A percentile compares a stretch with the other conserved stretches of the same genome.
phyloP scores from a whole-genome alignment of 2,113 vertebrate genomes.

The Megalops atlanticus region DNA sequence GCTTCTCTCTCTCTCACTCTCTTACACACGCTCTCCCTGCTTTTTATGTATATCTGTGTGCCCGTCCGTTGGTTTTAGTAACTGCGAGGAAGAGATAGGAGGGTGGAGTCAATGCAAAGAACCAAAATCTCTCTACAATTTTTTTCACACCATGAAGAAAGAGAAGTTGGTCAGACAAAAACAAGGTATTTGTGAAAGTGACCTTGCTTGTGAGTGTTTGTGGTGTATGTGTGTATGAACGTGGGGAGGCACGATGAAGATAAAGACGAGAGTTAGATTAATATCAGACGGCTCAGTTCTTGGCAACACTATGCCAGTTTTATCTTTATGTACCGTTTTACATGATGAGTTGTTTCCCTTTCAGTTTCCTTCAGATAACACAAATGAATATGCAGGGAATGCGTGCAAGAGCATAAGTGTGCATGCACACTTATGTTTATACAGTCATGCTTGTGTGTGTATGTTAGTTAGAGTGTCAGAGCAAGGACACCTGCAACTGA shows the following conservation, averaged over 20 bases:
- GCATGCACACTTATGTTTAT: neutral
- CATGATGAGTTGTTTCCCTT: neutral
- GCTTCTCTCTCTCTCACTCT: neutral
- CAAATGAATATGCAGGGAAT: too few relatives aligned
- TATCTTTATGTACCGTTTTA: neutral
- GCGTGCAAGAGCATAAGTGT: neutral
- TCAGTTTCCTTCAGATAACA: neutral
- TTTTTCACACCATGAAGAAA: too few relatives aligned
- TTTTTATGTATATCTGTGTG: neutral
- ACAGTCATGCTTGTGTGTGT: neutral
- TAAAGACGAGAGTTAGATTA: neutral
- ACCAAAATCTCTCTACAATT: too few relatives aligned
- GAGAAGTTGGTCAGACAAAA: too few relatives aligned
- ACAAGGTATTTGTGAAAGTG: too few relatives aligned
- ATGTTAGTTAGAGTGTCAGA: neutral
- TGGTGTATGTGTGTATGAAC: neutral
- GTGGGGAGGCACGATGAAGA: neutral
- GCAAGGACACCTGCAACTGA: too few relatives aligned
- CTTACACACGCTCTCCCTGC: neutral
- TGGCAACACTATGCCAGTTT: neutral
- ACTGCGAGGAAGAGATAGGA: conserved; percentile 21
- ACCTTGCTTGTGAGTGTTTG: neutral
- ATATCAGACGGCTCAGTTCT: neutral
- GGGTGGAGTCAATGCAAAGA: neutral
- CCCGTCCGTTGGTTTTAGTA: conserved; percentile 14